Evolutionary conservation across 1,140 invertebrate species (phyloP), one percentile per base, ranked within the genome.

Genomic region (Zaprionus nigranus): DNA sequence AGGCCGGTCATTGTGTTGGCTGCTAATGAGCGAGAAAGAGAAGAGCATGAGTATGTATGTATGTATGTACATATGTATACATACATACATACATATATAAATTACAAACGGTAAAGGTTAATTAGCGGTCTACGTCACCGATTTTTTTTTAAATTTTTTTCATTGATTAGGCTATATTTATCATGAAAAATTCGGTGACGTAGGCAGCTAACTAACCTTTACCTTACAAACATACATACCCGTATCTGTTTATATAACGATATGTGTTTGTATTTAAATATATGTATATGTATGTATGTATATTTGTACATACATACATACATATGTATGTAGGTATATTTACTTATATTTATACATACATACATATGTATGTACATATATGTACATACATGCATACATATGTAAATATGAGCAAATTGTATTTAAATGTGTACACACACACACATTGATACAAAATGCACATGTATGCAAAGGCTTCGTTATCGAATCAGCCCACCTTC

Each of bases 1-100:
- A 87, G 84, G 84, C 84, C 84, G 82, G 77, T 43, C 53, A 71
- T 70, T 81, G 59, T 77, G 58, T 59, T 72, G 59, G 67, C 13
- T 66, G 70, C 24, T 62, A 65, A 78, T 85, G 75, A 43, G 58
- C 78, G 69, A 49, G 79, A 62, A 75, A 87, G 30, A 78, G 79
- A 74, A 72, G 62, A 79, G 62, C 59, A 63, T 64, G 38, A 24
- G 20, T 53, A 26, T 15, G 51, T 38, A 28, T 13, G 17, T 17
- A 17, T 17, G 24, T 24, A 53, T 17, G 26, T 53, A 38, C 2
- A 17, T 43, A 30, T 30, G 26, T 28, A 28, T 17, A 20, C 17
- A 49, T 0, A 49, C 6, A 11, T 17, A 22, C 11, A 53, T 24
- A 24, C 20, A 62, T 15, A 38, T 3, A n/a, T n/a, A n/a, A n/a